Percentiles rank a stretch among this genome's conserved stretches.
phyloP scores from a whole-genome alignment of 2,113 vertebrate genomes.

The Gambusia holbrooki region DNA sequence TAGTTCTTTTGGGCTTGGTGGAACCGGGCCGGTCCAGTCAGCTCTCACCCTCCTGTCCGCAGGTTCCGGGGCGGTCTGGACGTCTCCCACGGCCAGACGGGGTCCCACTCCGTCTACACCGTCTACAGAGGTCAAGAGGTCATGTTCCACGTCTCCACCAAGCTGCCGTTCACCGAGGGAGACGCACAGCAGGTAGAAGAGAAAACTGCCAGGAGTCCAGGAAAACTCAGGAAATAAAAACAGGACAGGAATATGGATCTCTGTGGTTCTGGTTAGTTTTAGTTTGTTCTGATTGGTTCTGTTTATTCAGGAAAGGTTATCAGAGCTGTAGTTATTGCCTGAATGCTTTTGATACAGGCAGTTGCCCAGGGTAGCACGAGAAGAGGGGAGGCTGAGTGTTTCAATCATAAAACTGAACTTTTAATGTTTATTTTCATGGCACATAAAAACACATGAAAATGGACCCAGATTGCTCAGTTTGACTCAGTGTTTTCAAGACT shows the following conservation, averaged over 20 bases:
- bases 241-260: not conserved
- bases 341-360: not conserved
- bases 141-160: conserved; percentile 98
- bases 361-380: not conserved
- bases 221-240: not conserved
- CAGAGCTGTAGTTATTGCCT: not conserved
- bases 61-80: conserved; percentile 96
- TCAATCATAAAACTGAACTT: too few relatives aligned
- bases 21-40: not conserved
- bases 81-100: conserved; percentile 93
- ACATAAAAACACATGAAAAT: too few relatives aligned
- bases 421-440: too few relatives aligned
- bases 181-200: conserved; percentile 89
- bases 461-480: not conserved
- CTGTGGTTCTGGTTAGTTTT: not conserved
- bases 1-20: not conserved
- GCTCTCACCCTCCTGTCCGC: not conserved
- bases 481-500: not conserved
- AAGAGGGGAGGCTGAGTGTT: too few relatives aligned
- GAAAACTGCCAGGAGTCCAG: not conserved
- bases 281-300: not conserved
- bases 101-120: conserved; percentile 91
- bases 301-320: not conserved
- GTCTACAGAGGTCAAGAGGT: conserved; percentile 90
- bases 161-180: conserved; percentile 93